Conservation (phyloP, 92 coral and sea anemone genomes). For the Hydrozoanthus gracilis region DNA sequence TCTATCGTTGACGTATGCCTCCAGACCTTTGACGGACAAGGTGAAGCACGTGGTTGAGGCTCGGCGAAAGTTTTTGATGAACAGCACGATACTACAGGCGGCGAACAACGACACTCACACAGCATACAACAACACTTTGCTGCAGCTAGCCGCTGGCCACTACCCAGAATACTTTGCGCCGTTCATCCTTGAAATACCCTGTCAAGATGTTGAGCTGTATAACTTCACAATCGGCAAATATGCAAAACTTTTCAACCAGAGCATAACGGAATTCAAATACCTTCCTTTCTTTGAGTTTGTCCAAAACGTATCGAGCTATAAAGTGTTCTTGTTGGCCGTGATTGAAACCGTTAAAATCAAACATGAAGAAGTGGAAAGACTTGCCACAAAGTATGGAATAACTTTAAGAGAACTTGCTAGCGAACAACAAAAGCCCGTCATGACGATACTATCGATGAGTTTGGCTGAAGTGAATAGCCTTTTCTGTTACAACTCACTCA, state of each 20-base stretch:
- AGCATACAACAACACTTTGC: neutral
- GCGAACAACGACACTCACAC: constrained; percentile 24
- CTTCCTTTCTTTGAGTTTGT: neutral
- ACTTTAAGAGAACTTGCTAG: neutral
- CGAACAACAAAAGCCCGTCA: neutral
- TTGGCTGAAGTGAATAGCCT: constrained; percentile 7
- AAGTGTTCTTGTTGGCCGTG: neutral
- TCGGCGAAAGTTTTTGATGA: neutral
- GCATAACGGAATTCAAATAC: neutral
- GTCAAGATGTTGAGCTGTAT: neutral
- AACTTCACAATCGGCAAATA: constrained; percentile 1
- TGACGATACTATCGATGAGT: neutral
- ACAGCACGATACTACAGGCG: neutral
- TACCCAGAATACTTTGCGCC: constrained; percentile 24
- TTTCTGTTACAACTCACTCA: constrained; percentile 12
- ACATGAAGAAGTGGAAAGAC: constrained; percentile 3
- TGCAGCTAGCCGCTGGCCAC: constrained; percentile 30
- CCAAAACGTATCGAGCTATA: neutral
- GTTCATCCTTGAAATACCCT: constrained; percentile 14
- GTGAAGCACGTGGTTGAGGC: neutral
- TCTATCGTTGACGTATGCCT: neutral
- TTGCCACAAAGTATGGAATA: neutral
- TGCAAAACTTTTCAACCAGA: neutral
- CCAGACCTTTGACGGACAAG: constrained; percentile 22
- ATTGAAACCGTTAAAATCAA: neutral